Percentiles rank a stretch among this genome's conserved stretches.
These are phyloP conservation scores for Dolichoris vasculosae DNA, from an alignment of 1,140 invertebrate species.

Conservation along the genomic window DNA sequence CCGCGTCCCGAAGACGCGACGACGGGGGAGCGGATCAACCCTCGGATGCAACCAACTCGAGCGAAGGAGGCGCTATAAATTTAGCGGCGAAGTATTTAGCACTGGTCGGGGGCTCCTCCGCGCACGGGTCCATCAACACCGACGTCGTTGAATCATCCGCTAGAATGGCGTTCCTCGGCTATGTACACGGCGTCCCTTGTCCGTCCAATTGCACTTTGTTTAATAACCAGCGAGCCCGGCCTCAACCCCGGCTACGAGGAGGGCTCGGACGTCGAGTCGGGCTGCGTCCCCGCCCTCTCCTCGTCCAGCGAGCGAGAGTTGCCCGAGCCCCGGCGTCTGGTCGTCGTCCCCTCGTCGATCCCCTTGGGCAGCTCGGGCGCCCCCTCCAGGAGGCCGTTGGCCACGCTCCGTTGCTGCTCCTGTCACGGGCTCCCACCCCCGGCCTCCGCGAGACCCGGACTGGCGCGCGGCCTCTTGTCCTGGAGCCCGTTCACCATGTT, in stretches of 20 bases:
- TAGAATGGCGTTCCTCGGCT: slow-evolving; percentile 56
- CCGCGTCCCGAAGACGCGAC: too few species aligned
- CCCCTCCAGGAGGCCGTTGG: slow-evolving; percentile 61
- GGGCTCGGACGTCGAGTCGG: slow-evolving; percentile 71
- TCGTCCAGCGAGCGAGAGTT: slow-evolving; percentile 57
- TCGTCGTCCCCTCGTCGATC: slow-evolving; percentile 3
- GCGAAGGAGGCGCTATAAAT: background rate
- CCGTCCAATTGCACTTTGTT: slow-evolving; percentile 71
- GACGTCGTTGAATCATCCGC: slow-evolving; percentile 59
- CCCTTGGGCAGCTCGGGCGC: slow-evolving; percentile 2
- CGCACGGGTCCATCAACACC: slow-evolving; percentile 58
- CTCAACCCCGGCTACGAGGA: slow-evolving; percentile 65
- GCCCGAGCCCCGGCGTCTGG: slow-evolving; percentile 16
- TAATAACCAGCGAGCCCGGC: background rate
- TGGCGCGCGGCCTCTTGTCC: slow-evolving; percentile 76
- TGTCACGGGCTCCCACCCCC: slow-evolving; percentile 73
- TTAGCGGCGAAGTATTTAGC: background rate
- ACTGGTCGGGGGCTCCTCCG: background rate
- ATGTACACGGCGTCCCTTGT: slow-evolving; percentile 57
- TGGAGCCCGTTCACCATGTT: slow-evolving; percentile 97
- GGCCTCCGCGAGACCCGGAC: slow-evolving; percentile 59
- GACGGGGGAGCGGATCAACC: too few species aligned
- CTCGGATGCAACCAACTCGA: background rate
- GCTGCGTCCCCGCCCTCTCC: slow-evolving; percentile 57
- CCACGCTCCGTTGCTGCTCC: slow-evolving; percentile 68